Percentiles rank a stretch among this genome's conserved stretches.
Evolutionary conservation across 2,888 invertebrate species (phyloP).

Genomic region (Lissonota sp.): DNA sequence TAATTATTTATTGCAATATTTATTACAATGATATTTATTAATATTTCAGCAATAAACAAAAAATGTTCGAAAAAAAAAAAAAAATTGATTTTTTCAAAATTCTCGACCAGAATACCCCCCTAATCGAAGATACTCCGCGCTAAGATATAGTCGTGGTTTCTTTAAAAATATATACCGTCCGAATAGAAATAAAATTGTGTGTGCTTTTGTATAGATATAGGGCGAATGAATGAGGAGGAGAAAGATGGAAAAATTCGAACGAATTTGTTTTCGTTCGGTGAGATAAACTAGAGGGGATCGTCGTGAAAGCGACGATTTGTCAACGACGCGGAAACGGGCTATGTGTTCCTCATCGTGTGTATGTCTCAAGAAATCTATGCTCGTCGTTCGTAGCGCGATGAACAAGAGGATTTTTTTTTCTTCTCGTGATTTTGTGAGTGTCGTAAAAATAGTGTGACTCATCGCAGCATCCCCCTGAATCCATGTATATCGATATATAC

Average conservation of each 20-base stretch:
- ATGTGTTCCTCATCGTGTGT: slow-evolving; percentile 48
- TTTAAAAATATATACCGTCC: slow-evolving; percentile 57
- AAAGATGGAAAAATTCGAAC: slow-evolving; percentile 50
- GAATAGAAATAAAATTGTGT: slow-evolving; percentile 34
- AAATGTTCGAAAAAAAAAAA: no score
- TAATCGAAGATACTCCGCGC: no score
- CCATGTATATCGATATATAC: slow-evolving; percentile 3
- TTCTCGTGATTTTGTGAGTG: slow-evolving; percentile 37
- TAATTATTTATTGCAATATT: no score
- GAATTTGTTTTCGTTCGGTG: slow-evolving; percentile 61
- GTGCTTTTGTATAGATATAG: not conserved
- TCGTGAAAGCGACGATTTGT: slow-evolving; percentile 60
- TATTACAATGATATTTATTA: no score
- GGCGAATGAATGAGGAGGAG: slow-evolving; percentile 8
- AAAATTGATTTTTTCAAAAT: no score
- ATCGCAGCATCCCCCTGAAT: slow-evolving; percentile 13
- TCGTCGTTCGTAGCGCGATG: slow-evolving; percentile 24
- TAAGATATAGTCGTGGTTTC: slow-evolving; percentile 7
- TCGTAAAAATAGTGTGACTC: slow-evolving; percentile 62
- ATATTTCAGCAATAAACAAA: no score
- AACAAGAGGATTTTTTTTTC: slow-evolving; percentile 10
- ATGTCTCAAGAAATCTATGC: slow-evolving; percentile 16
- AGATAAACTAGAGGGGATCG: slow-evolving; percentile 33
- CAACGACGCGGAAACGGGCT: slow-evolving; percentile 54
- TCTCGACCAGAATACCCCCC: no score